phyloP scores from a whole-genome alignment of 2,888 invertebrate species.

The Drosophila gaucha region DNA sequence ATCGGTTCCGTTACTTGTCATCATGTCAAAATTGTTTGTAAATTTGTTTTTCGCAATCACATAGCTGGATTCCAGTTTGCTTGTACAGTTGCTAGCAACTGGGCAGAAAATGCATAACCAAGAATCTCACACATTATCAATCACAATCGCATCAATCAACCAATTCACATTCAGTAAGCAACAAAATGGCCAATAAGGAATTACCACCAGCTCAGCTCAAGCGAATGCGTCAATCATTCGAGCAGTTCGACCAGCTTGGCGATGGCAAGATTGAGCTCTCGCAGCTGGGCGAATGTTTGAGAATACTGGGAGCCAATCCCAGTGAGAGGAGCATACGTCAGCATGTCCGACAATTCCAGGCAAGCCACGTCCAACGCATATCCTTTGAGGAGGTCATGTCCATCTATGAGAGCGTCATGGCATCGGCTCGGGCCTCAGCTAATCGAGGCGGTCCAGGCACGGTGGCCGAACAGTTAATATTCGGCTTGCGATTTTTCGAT shows the following conservation, averaged over 20 bases:
- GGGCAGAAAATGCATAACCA: constrained; percentile 45
- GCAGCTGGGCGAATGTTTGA: constrained; percentile 57
- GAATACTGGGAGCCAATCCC: constrained; percentile 60
- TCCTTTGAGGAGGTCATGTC: constrained; percentile 54
- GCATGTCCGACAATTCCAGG: constrained; percentile 27
- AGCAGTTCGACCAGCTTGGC: constrained; percentile 26
- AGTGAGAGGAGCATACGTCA: constrained; percentile 39
- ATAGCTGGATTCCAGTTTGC: constrained; percentile 24
- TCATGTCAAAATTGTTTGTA: constrained; percentile 60
- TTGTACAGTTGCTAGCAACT: constrained; percentile 31
- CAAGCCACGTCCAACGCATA: constrained; percentile 37
- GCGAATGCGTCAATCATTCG: constrained; percentile 40
- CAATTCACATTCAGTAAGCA: constrained; percentile 25
- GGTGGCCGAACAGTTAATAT: constrained; percentile 34
- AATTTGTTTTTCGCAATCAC: constrained; percentile 47
- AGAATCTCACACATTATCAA: constrained; percentile 14
- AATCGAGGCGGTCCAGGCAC: neutral
- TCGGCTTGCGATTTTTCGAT: constrained; percentile 41
- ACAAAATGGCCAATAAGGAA: constrained; percentile 28
- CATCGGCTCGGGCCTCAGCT: neutral
- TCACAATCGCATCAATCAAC: constrained; percentile 14
- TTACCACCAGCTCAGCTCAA: constrained; percentile 22
- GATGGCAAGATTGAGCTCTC: constrained; percentile 53
- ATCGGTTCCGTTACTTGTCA: constrained; percentile 53
- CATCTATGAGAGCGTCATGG: constrained; percentile 35